Evolutionary conservation across 1,140 invertebrate genomes (phyloP).

Genomic region (Papilio glaucus): DNA sequence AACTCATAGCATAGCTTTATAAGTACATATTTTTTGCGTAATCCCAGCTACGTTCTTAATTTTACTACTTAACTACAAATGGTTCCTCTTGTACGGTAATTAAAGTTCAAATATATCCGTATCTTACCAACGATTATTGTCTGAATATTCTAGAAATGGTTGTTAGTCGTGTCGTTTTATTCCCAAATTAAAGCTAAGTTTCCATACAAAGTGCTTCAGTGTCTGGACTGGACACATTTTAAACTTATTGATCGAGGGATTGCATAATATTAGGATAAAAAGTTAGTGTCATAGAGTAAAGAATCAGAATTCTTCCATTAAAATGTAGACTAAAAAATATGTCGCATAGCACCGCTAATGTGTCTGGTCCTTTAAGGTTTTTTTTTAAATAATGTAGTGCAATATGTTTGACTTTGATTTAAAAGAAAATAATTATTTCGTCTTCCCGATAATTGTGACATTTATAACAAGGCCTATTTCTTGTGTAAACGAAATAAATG

Average conservation of each 20-base stretch:
- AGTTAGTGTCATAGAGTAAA: conserved; percentile 33
- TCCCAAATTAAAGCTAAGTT: conserved; percentile 18
- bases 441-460: conserved; percentile 67
- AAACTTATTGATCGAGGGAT: neutral
- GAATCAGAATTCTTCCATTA: conserved; percentile 36
- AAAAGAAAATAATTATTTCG: conserved; percentile 57
- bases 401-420: conserved; percentile 63
- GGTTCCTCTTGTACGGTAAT: conserved; percentile 48
- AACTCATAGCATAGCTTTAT: conserved; percentile 41
- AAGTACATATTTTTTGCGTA: conserved; percentile 57
- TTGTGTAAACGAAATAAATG: conserved; percentile 59
- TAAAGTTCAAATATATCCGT: conserved; percentile 52
- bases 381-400: conserved; percentile 50
- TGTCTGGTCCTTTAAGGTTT: conserved; percentile 28
- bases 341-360: conserved; percentile 24
- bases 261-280: conserved; percentile 24
- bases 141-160: conserved; percentile 20
- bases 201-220: neutral
- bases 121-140: conserved; percentile 25
- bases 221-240: conserved; percentile 28
- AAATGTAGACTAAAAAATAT: conserved; percentile 32
- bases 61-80: conserved; percentile 49
- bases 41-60: conserved; percentile 40
- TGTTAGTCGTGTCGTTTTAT: conserved; percentile 8
- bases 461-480: conserved; percentile 67